Evolutionary conservation across 1,140 invertebrate species (phyloP).

Genomic region (Psilanteris sp.): DNA sequence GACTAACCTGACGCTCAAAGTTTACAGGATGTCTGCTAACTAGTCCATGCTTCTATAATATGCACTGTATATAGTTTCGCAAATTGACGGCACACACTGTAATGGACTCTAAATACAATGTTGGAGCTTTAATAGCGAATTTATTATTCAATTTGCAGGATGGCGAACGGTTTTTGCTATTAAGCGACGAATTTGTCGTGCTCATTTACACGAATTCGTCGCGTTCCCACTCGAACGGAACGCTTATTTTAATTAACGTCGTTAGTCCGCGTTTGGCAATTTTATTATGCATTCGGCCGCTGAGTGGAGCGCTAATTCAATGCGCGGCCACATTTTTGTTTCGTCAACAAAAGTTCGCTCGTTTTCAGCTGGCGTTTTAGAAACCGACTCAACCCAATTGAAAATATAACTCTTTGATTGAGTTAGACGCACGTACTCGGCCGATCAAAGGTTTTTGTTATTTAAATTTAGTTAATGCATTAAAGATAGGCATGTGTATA

Average conservation of each 20-base stretch:
- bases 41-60: conserved; percentile 61
- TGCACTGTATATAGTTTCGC: conserved; percentile 35
- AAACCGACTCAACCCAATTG: too few species aligned
- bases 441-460: too few species aligned
- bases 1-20: conserved; percentile 58
- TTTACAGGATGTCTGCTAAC: conserved; percentile 60
- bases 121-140: conserved; percentile 49
- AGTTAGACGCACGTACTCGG: too few species aligned
- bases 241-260: conserved; percentile 12
- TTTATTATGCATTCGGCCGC: neutral
- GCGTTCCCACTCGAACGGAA: neutral
- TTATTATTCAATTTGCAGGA: conserved; percentile 57
- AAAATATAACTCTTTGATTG: too few species aligned
- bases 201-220: neutral
- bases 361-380: too few species aligned
- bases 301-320: neutral
- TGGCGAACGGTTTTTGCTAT: conserved; percentile 10
- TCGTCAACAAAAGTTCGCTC: too few species aligned
- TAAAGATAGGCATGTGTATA: too few species aligned
- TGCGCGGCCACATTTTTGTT: too few species aligned
- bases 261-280: conserved; percentile 4
- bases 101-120: conserved; percentile 63
- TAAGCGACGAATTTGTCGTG: conserved; percentile 6
- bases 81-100: conserved; percentile 52
- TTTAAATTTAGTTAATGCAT: too few species aligned